phyloP scores from a whole-genome alignment of 2,113 vertebrate species.

The Carollia perspicillata region DNA sequence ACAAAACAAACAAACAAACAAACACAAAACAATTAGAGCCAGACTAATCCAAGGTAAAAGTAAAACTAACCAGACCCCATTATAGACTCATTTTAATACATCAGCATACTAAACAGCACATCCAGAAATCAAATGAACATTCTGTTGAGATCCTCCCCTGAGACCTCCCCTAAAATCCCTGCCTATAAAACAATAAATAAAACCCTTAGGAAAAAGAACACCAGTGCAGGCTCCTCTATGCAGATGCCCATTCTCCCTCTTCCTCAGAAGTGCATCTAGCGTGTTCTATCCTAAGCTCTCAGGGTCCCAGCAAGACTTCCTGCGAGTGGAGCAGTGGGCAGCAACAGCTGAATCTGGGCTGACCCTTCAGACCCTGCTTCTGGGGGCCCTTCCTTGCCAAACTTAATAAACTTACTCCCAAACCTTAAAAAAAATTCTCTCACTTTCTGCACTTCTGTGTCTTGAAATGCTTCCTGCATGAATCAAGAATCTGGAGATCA shows the following conservation, averaged over 20 bases:
- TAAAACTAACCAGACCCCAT: neutral
- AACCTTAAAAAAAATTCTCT: neutral
- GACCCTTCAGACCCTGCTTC: neutral
- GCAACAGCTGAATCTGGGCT: neutral
- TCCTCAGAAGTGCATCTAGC: neutral
- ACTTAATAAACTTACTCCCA: neutral
- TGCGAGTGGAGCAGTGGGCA: neutral
- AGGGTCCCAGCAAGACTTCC: neutral
- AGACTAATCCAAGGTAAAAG: neutral
- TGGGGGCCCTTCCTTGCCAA: neutral
- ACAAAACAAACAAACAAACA: neutral
- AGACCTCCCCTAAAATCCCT: neutral
- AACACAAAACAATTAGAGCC: neutral
- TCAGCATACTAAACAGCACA: neutral
- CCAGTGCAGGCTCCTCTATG: neutral
- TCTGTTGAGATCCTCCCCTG: neutral
- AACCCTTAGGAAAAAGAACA: neutral
- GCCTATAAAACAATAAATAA: neutral
- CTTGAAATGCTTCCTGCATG: neutral
- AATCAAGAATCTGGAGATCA: neutral
- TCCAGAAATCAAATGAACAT: neutral
- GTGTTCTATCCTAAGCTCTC: neutral
- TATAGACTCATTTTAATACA: neutral
- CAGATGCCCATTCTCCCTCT: neutral
- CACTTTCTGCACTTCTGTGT: neutral